These are phyloP conservation scores for Resseliella maxima DNA, from an alignment of 2,888 invertebrate species.

Conservation along the genomic window DNA sequence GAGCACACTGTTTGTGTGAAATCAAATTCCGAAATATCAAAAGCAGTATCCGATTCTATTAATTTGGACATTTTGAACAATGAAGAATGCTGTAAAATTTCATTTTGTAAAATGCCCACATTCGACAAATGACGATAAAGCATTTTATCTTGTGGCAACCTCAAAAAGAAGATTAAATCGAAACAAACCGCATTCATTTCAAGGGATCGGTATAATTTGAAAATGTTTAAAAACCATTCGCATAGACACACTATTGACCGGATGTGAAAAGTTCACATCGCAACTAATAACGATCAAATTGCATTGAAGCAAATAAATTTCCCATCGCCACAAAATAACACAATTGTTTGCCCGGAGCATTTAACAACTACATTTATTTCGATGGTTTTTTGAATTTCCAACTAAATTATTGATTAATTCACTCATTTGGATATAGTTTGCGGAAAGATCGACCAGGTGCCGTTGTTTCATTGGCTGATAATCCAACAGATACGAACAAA, in stretches of 20 bases:
- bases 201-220: conserved; percentile 14
- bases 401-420: conserved; percentile 26
- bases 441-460: conserved; percentile 96
- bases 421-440: conserved; percentile 71
- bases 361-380: not conserved
- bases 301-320: not conserved
- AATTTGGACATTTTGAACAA: not conserved
- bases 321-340: not conserved
- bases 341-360: not conserved
- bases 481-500: conserved; percentile 96
- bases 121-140: not conserved
- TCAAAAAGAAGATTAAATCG: conserved; percentile 11
- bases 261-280: not conserved
- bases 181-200: conserved; percentile 25
- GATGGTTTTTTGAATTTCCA: not conserved
- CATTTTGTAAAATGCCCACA: not conserved
- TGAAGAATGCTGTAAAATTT: not conserved
- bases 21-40: conserved; percentile 15
- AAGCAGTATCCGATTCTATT: conserved; percentile 25
- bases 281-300: not conserved
- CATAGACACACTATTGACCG: not conserved
- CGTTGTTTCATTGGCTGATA: conserved; percentile 96
- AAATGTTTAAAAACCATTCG: not conserved
- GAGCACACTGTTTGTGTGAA: not conserved
- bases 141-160: not conserved